Conservation (phyloP, 2,888 invertebrate species). For the Chouioia cunea region DNA sequence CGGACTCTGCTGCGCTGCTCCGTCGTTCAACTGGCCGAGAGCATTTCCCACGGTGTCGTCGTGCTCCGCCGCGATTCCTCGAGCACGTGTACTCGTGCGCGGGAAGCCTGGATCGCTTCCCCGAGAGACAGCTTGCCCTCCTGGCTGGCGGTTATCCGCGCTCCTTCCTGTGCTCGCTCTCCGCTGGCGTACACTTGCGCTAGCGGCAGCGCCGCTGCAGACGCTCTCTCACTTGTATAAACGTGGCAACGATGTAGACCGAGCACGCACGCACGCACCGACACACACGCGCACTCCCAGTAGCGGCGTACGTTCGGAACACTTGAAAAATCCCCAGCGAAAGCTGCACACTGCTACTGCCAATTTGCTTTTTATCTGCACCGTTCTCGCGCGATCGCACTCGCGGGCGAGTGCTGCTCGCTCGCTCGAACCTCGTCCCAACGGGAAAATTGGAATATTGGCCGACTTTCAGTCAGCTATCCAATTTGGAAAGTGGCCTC, state of each 20-base stretch:
- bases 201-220: slow-evolving; percentile 17
- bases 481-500: neutral
- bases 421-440: too few relatives aligned
- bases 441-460: too few relatives aligned
- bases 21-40: too few relatives aligned
- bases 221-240: slow-evolving; percentile 26
- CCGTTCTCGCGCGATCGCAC: neutral
- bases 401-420: too few relatives aligned
- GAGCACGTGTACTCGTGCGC: slow-evolving; percentile 14
- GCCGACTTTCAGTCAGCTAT: neutral
- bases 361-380: neutral
- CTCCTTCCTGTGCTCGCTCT: slow-evolving; percentile 4
- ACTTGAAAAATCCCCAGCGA: slow-evolving; percentile 2
- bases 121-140: neutral
- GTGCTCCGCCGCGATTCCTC: neutral
- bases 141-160: neutral
- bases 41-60: too few relatives aligned
- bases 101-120: slow-evolving; percentile 14
- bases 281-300: neutral
- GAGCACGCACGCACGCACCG: slow-evolving; percentile 8
- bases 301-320: slow-evolving; percentile 9
- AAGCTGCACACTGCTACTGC: neutral
- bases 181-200: neutral
- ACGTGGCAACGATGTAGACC: slow-evolving; percentile 39
- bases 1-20: too few relatives aligned